Base-by-base conservation (phyloP, 2,888 invertebrate species). In the Mamestra brassicae region DNA sequence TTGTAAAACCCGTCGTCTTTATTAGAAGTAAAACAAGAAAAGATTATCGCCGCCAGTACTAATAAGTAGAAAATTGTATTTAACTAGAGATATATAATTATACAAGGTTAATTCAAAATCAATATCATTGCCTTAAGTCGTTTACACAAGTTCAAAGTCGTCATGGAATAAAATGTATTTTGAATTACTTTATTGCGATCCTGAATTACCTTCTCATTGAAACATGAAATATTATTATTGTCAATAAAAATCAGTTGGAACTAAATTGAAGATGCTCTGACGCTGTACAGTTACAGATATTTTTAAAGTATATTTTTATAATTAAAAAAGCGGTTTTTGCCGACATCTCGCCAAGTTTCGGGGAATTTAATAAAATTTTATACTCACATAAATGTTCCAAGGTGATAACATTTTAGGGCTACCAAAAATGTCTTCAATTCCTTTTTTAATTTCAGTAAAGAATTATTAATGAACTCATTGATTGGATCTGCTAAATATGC, bases 151-250 rank as follows among this genome's bases (percentile, higher is more conserved):
- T 83, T 71, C 83, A 81, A 83, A 72, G 71, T 65, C 80, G 75
- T 78, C 74, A 78, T 75, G 45, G 69, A 83, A 85, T 87, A 83
- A 85, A 78, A 83, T 68, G 62, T 80, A 80, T 80, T 80, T 72
- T 72, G 75, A 83, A 80, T 82, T 69, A 84, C 62, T 85, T 78
- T 81, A 86, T 76, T 79, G 77, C 71, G 38, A 61, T 74, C 42
- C 57, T 71, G 75, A 83, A 83, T 85, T 71, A 81, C 73, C 55
- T 74, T 50, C 73, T 77, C 84, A 84, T 85, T 86, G 81, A 81
- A 84, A 75, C 73, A 78, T 85, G 81, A 85, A 85, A 81, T 83
- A 85, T 85, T 85, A 74, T 85, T 86, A 85, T 84, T 83, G 81
- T 66, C 86, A 85, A 85, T 85, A 82, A 76, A 81, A 79, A 69